A percentile compares a stretch with the other conserved stretches of the same genome.
Conservation (phyloP, 2,797 vertebrate species). For the Hoplostethus mediterraneus region DNA sequence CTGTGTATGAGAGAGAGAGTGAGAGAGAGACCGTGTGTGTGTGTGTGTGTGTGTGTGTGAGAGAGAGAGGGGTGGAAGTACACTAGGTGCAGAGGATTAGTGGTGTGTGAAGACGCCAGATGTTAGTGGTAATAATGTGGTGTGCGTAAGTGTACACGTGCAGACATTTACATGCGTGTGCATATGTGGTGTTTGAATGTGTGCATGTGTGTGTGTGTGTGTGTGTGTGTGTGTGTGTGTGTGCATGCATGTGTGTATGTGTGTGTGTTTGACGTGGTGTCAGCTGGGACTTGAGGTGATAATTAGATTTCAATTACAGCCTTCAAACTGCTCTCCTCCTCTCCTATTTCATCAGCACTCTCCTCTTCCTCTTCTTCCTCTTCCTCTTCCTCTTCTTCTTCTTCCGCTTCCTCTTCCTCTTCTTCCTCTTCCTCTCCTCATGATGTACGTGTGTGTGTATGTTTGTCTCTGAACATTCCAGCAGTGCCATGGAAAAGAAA, state of each 20-base stretch:
- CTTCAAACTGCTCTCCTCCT: conserved; percentile 69
- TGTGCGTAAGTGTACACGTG: conserved; percentile 59
- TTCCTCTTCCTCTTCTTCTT: not conserved
- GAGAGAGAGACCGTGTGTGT: not conserved
- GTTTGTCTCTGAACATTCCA: conserved; percentile 70
- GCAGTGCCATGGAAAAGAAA: conserved; percentile 70
- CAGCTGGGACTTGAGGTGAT: conserved; percentile 82
- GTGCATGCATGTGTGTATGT: conserved; percentile 12
- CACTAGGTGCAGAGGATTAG: conserved; percentile 71
- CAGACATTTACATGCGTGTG: conserved; percentile 52
- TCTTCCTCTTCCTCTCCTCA: not conserved
- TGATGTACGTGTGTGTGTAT: conserved; percentile 8
- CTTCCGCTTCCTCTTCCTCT: not conserved
- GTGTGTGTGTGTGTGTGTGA: conserved; percentile 10
- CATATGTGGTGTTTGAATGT: conserved; percentile 31
- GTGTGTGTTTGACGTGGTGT: conserved; percentile 56
- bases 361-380: not conserved
- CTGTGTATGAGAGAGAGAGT: too few species aligned
- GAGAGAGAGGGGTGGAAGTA: conserved; percentile 32
- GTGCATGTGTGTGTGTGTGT: conserved; percentile 10
- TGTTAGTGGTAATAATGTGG: conserved; percentile 77
- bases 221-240: not conserved
- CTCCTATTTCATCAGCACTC: conserved; percentile 53
- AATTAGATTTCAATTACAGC: conserved; percentile 87
- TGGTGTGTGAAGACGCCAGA: conserved; percentile 81